These are phyloP conservation scores for Formica selysi DNA, from an alignment of 1,140 invertebrate genomes.

Conservation along the genomic window DNA sequence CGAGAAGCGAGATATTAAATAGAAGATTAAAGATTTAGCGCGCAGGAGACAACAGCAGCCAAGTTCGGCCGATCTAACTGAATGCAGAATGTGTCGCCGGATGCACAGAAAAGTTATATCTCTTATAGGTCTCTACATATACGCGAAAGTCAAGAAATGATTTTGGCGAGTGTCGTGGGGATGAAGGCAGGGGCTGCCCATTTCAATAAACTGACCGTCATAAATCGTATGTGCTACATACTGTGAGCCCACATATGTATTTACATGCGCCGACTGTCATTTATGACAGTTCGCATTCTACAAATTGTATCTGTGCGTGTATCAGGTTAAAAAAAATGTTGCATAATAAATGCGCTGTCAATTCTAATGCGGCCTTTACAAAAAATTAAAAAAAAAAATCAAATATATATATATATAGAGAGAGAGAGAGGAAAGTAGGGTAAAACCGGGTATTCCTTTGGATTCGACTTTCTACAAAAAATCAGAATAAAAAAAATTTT, in stretches of 20 bases:
- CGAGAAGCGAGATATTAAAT: slow-evolving; percentile 79
- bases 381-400: not conserved
- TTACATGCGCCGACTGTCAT: slow-evolving; percentile 44
- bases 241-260: slow-evolving; percentile 32
- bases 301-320: slow-evolving; percentile 9
- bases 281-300: slow-evolving; percentile 19
- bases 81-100: slow-evolving; percentile 18
- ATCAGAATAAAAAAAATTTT: too few species aligned
- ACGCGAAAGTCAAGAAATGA: slow-evolving; percentile 44
- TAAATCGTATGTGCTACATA: slow-evolving; percentile 75
- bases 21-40: slow-evolving; percentile 81
- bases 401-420: too few species aligned
- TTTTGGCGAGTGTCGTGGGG: slow-evolving; percentile 36
- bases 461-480: too few species aligned
- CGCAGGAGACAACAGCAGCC: slow-evolving; percentile 69
- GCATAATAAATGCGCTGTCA: not conserved
- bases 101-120: slow-evolving; percentile 48
- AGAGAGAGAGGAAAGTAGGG: too few species aligned
- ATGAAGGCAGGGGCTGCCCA: slow-evolving; percentile 56
- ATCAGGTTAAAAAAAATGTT: not conserved
- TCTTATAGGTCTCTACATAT: slow-evolving; percentile 36
- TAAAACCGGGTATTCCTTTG: too few species aligned
- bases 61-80: slow-evolving; percentile 21
- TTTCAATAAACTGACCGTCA: slow-evolving; percentile 82
- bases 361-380: too few species aligned